These are phyloP conservation scores for Seriola rivoliana DNA, from an alignment of 2,113 vertebrate genomes.

Conservation along the genomic window DNA sequence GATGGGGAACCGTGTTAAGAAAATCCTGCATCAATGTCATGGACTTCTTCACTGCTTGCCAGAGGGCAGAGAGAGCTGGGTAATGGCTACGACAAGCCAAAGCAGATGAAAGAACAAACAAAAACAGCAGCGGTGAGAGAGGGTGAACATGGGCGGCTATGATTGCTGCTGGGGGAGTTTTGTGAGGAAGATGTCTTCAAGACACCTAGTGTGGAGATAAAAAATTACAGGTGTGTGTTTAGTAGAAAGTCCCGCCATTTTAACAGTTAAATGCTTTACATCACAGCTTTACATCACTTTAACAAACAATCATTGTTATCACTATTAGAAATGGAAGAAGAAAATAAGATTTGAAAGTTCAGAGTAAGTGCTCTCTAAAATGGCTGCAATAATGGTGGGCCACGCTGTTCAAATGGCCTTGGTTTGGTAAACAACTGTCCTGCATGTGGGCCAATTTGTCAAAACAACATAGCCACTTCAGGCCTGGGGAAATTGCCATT, in stretches of 20 bases:
- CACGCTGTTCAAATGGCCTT: conserved; percentile 51
- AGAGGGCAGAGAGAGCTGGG: conserved; percentile 47
- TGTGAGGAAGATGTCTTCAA: not conserved
- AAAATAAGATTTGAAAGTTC: conserved; percentile 14
- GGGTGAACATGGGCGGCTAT: conserved; percentile 20
- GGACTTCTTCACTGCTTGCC: conserved; percentile 60
- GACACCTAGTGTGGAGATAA: not conserved
- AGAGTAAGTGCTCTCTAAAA: conserved; percentile 34
- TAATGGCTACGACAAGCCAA: conserved; percentile 57
- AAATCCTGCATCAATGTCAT: conserved; percentile 76
- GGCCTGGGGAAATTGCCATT: conserved; percentile 60
- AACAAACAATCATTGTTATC: conserved; percentile 4
- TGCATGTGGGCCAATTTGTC: conserved; percentile 67
- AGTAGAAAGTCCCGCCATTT: conserved; percentile 3
- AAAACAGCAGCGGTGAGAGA: conserved; percentile 28
- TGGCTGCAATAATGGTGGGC: conserved; percentile 40
- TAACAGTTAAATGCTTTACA: not conserved
- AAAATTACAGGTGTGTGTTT: not conserved
- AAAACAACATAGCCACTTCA: conserved; percentile 68
- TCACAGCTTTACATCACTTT: not conserved
- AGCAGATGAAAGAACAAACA: conserved; percentile 55
- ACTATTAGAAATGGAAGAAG: not conserved
- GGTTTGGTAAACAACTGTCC: conserved; percentile 65
- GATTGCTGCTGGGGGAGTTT: conserved; percentile 5
- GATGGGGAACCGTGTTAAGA: conserved; percentile 67